Conservation (phyloP, 2,113 vertebrate species). For the Muntiacus reevesi region DNA sequence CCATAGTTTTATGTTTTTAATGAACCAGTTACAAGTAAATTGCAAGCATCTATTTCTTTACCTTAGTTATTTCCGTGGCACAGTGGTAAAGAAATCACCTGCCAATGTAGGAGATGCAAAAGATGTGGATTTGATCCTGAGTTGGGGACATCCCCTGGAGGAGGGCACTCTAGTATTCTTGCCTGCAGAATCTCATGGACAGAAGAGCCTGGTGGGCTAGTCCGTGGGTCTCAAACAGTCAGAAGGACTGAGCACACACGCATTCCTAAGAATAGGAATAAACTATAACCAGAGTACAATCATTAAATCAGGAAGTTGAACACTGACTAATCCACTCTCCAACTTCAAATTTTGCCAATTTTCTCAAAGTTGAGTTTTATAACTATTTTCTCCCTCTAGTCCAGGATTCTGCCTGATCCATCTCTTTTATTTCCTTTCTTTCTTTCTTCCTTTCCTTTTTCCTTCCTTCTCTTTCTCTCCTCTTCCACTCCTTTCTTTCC, state of each 20-base stretch:
- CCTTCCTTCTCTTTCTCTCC: neutral
- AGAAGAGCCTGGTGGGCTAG: neutral
- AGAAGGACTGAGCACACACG: neutral
- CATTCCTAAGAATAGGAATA: neutral
- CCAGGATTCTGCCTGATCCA: neutral
- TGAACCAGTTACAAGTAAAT: neutral
- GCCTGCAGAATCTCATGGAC: neutral
- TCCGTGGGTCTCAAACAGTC: neutral
- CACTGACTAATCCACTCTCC: neutral
- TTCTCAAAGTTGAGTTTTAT: neutral
- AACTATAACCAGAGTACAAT: neutral
- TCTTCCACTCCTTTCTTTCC: neutral
- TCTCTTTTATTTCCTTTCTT: neutral
- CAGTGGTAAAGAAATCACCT: neutral
- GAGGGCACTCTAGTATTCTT: neutral
- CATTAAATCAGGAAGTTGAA: neutral
- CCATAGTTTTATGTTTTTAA: neutral
- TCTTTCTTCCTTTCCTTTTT: neutral
- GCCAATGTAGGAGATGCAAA: neutral
- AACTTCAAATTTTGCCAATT: neutral
- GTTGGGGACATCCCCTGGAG: neutral
- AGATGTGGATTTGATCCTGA: neutral
- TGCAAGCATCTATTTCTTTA: neutral
- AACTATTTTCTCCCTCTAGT: neutral
- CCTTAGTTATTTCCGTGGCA: neutral